A percentile compares a stretch with the other conserved stretches of the same genome.
These are phyloP conservation scores for Myioborus melanocephalus DNA, from an alignment of 2,797 vertebrate genomes.

Conservation along the genomic window DNA sequence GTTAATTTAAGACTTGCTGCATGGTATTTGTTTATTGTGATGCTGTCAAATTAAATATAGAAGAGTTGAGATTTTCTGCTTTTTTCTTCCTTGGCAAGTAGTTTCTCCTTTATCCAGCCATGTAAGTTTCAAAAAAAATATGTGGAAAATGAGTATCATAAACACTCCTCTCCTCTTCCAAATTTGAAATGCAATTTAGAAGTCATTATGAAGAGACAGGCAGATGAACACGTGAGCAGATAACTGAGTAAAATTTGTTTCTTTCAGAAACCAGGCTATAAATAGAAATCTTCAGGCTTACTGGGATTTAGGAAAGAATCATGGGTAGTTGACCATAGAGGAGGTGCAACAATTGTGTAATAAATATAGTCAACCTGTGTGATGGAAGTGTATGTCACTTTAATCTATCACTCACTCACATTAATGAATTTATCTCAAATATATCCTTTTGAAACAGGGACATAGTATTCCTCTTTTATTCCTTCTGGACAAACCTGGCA, in stretches of 20 bases:
- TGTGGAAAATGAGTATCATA: background rate
- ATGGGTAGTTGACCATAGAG: background rate
- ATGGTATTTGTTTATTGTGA: background rate
- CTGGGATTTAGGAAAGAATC: background rate
- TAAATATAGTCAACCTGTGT: background rate
- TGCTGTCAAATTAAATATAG: background rate
- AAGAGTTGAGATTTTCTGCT: background rate
- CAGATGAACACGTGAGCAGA: background rate
- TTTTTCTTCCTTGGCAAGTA: background rate
- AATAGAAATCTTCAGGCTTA: background rate
- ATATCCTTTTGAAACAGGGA: background rate
- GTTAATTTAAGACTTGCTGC: background rate
- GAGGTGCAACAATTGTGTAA: background rate
- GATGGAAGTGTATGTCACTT: background rate
- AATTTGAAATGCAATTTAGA: background rate
- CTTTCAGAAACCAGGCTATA: background rate
- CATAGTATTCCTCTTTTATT: constrained; percentile 12
- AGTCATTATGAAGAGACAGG: background rate
- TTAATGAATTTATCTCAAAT: constrained; percentile 39
- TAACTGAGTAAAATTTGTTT: background rate
- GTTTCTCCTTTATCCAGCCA: background rate
- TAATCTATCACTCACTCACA: background rate
- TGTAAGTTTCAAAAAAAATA: background rate
- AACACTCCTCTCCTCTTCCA: background rate
- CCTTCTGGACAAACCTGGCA: constrained; percentile 10